Conservation (phyloP, 2,113 vertebrate genomes). For the Bubo blakistoni region DNA sequence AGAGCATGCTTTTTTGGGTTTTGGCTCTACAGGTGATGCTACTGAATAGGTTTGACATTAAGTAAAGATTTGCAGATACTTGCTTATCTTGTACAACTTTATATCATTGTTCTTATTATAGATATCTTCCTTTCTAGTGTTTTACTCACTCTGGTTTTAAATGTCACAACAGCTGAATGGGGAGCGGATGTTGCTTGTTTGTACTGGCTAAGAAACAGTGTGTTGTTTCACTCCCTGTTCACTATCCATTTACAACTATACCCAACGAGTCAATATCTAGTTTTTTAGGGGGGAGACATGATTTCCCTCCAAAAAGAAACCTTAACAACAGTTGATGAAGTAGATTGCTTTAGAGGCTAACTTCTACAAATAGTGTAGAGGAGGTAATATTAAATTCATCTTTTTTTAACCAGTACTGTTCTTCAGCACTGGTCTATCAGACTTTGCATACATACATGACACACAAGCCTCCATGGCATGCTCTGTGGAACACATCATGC, state of each 20-base stretch:
- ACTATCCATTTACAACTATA: background rate
- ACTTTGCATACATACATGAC: background rate
- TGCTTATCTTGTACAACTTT: background rate
- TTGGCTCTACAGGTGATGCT: background rate
- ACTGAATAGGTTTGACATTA: constrained; percentile 9
- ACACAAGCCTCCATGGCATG: accelerated
- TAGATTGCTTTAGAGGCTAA: background rate
- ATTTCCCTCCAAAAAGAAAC: background rate
- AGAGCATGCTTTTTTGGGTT: background rate
- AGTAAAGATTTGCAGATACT: background rate
- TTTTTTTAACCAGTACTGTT: background rate
- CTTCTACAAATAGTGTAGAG: background rate
- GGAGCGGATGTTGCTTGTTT: background rate
- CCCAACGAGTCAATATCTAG: accelerated
- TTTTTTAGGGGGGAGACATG: background rate
- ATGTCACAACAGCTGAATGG: background rate
- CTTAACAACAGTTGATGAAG: background rate
- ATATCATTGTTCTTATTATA: background rate
- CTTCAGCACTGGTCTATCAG: background rate
- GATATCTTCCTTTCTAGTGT: background rate
- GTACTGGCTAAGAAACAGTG: background rate
- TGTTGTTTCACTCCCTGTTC: background rate
- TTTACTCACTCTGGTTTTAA: background rate
- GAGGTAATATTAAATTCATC: background rate
- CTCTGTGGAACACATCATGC: background rate